Percentiles rank a stretch among this genome's conserved stretches.
Evolutionary conservation across 2,797 vertebrate genomes (phyloP).

Genomic region (Lagocephalus sceleratus): DNA sequence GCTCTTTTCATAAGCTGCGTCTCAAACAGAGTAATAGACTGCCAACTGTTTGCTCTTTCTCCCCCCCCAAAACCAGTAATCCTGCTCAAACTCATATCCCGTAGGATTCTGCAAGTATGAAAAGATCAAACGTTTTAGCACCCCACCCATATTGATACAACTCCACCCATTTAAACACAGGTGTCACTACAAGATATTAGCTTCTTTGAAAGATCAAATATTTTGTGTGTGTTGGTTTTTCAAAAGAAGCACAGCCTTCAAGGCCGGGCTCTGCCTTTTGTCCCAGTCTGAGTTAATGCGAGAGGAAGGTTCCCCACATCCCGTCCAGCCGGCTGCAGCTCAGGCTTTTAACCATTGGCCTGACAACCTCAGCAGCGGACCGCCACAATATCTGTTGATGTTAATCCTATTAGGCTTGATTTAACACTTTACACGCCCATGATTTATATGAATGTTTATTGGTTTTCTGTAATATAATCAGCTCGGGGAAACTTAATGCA

Average conservation of each 20-base stretch:
- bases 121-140: constrained; percentile 61
- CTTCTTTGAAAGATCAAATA: constrained; percentile 72
- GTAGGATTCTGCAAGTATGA: constrained; percentile 39
- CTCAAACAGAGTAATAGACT: constrained; percentile 22
- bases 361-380: constrained; percentile 77
- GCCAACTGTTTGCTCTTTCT: constrained; percentile 45
- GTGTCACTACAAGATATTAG: constrained; percentile 64
- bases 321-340: constrained; percentile 64
- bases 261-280: constrained; percentile 49
- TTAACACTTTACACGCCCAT: constrained; percentile 85
- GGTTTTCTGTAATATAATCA: constrained; percentile 88
- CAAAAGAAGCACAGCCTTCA: constrained; percentile 50
- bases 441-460: constrained; percentile 89
- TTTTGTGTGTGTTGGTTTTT: constrained; percentile 59
- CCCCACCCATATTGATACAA: constrained; percentile 70
- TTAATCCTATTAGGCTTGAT: constrained; percentile 87
- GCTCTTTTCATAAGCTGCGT: constrained; percentile 27
- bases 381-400: constrained; percentile 85
- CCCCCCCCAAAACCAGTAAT: constrained; percentile 13
- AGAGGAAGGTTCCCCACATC: constrained; percentile 56
- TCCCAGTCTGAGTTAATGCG: constrained; percentile 49
- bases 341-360: constrained; percentile 77
- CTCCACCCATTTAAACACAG: constrained; percentile 74
- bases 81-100: constrained; percentile 56
- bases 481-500: constrained; percentile 85